Percentiles rank a stretch among this genome's conserved stretches.
Conservation (phyloP, 1,140 invertebrate genomes). For the Trichomalopsis sarcophagae region DNA sequence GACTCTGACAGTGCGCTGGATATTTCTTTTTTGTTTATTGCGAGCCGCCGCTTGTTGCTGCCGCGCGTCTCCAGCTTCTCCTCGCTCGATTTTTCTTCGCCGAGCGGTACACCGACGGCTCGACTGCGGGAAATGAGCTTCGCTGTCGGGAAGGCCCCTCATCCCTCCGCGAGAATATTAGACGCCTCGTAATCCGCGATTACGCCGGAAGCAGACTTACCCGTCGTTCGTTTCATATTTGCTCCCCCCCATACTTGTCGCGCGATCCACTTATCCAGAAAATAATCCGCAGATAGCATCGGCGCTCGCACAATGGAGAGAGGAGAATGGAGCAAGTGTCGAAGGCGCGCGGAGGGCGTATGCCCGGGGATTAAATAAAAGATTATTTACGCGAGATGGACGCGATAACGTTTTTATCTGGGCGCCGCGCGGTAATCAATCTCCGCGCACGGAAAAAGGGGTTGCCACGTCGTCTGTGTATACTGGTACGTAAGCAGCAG, state of each 20-base stretch:
- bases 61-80: too few species aligned
- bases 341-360: constrained; percentile 48
- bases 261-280: constrained; percentile 71
- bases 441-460: constrained; percentile 65
- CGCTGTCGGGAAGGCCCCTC: too few species aligned
- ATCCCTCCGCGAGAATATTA: too few species aligned
- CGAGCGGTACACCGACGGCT: too few species aligned
- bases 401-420: constrained; percentile 72
- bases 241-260: constrained; percentile 29
- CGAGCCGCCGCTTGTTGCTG: background rate
- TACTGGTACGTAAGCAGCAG: constrained; percentile 42
- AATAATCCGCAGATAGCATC: constrained; percentile 73
- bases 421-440: constrained; percentile 67
- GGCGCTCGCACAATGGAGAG: constrained; percentile 38
- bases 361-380: constrained; percentile 69
- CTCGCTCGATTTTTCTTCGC: background rate
- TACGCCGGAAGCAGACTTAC: background rate
- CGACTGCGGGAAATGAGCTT: constrained; percentile 25
- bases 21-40: constrained; percentile 8
- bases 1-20: background rate
- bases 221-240: constrained; percentile 60
- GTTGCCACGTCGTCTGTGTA: constrained; percentile 50
- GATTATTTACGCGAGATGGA: constrained; percentile 72
- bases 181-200: too few species aligned
- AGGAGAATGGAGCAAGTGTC: constrained; percentile 53